phyloP scores from a whole-genome alignment of 1,140 invertebrate genomes.

The Drosophila oshimai region DNA sequence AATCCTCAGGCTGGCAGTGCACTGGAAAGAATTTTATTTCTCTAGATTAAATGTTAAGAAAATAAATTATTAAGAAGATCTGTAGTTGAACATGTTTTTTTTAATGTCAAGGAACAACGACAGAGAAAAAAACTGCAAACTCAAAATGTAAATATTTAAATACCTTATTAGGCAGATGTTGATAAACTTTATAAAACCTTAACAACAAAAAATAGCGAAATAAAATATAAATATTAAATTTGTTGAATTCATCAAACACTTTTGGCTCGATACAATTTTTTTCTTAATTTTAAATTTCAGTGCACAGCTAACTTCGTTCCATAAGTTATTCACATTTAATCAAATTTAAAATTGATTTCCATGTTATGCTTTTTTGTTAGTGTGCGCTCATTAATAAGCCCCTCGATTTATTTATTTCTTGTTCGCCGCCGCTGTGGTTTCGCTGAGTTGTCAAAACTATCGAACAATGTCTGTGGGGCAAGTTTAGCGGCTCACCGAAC shows the following conservation, averaged over 20 bases:
- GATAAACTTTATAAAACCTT: too few relatives aligned
- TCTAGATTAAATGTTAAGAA: too few relatives aligned
- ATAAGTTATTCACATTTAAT: conserved; percentile 20
- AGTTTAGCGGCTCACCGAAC: conserved; percentile 60
- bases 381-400: conserved; percentile 59
- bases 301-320: not conserved
- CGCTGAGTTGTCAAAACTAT: conserved; percentile 68
- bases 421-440: conserved; percentile 20
- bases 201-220: too few relatives aligned
- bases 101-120: too few relatives aligned
- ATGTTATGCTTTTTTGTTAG: conserved; percentile 9
- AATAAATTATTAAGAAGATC: not conserved
- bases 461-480: conserved; percentile 68
- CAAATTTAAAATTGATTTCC: conserved; percentile 28
- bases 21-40: not conserved
- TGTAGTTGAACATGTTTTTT: too few relatives aligned
- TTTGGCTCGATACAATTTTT: too few relatives aligned
- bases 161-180: too few relatives aligned
- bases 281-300: too few relatives aligned
- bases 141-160: too few relatives aligned
- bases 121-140: too few relatives aligned
- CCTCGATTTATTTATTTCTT: conserved; percentile 12
- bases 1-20: not conserved
- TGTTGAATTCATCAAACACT: too few relatives aligned
- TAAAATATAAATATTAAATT: too few relatives aligned